Conservation (phyloP, 2,888 invertebrate genomes). For the Cantharis lateralis region DNA sequence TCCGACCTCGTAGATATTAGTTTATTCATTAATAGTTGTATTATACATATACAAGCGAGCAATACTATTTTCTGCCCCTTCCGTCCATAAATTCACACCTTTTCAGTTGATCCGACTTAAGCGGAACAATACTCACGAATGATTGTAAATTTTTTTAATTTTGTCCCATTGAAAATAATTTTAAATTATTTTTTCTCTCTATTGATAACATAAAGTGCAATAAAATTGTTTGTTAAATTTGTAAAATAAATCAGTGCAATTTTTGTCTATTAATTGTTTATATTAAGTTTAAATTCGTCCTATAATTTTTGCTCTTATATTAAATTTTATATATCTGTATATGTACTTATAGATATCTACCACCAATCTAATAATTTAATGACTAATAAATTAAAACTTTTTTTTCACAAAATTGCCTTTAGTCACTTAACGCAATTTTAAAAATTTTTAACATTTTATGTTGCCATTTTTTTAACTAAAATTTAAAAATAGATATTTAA, state of each 20-base stretch:
- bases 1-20: not conserved
- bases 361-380: not conserved
- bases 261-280: not conserved
- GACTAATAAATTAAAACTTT: not conserved
- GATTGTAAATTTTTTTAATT: not conserved
- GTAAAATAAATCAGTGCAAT: slow-evolving; percentile 5
- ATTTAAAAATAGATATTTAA: not conserved
- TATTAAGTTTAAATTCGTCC: not conserved
- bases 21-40: not conserved
- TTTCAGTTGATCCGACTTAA: not conserved
- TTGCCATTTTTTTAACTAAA: not conserved
- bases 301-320: not conserved
- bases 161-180: slow-evolving; percentile 5
- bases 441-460: not conserved
- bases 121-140: not conserved
- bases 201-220: slow-evolving; percentile 22
- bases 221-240: slow-evolving; percentile 17
- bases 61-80: not conserved
- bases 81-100: not conserved
- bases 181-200: slow-evolving; percentile 1
- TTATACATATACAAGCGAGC: not conserved
- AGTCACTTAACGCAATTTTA: not conserved
- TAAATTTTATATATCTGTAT: slow-evolving; percentile 1
- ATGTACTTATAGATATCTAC: not conserved
- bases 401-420: not conserved